Evolutionary conservation across 2,888 invertebrate genomes (phyloP), one percentile per base, ranked within the genome.

Genomic region (Eupithecia inturbata): DNA sequence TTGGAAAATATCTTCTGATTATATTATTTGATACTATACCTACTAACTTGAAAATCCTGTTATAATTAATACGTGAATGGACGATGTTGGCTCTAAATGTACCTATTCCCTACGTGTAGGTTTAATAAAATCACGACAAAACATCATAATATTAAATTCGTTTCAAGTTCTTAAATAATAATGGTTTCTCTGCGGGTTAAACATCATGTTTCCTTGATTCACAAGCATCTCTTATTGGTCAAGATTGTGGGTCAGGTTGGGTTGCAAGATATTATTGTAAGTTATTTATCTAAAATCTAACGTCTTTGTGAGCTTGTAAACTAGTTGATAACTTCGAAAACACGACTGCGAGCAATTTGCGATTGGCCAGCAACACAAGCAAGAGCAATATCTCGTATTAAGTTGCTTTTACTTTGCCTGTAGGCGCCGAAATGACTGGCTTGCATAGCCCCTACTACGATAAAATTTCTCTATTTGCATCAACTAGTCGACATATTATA

Each of bases 341-440:
- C 57, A 28, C 26, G 57, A 36, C 36, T 33, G 10, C 19, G 10
- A 33, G 26, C 36, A 68, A 49, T 60, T 64, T 36, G 45, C 49
- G 39, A 28, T 66, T 66, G 62, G 57, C n/a, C 60, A 57, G 57
- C 57, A 62, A 45, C 63, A 45, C 39, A 71, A 57, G 57, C 31
- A 68, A 73, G 67, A 69, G 78, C 73, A 64, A 72, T 41, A 63
- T 67, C 49, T 26, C 62, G 45, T 67, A 68, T 63, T 70, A 64
- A 73, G 66, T 75, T 78, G 73, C 70, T 72, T 1, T 64, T 68
- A 68, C 62, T 76, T 67, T 68, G 62, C 70, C 41, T 77, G 64
- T 68, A 74, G 78, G 78, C 76, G 77, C 74, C 74, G 45, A 69
- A 68, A 67, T 53, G 74, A n/a, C 74, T 73, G 36, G 41, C 22